Percentiles rank a stretch among this genome's conserved stretches.
These are phyloP conservation scores for Caenorhabditis sulstoni DNA, from an alignment of 2,888 invertebrate species.

Conservation along the genomic window DNA sequence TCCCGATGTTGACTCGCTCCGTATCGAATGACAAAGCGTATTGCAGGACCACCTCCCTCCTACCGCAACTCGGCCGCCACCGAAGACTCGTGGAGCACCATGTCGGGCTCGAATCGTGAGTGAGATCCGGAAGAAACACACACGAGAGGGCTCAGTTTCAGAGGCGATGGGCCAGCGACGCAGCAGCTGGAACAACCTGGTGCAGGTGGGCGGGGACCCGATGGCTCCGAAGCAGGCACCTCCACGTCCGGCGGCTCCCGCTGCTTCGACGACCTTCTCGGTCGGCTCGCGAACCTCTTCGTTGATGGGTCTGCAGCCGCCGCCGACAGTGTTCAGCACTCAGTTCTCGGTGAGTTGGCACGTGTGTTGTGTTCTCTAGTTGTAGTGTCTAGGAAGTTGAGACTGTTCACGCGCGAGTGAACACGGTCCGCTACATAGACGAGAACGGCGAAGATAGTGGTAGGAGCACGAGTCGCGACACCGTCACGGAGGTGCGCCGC, in stretches of 20 bases:
- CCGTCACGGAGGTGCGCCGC: slow-evolving; percentile 35
- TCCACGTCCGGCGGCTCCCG: slow-evolving; percentile 38
- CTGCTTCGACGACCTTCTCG: slow-evolving; percentile 45
- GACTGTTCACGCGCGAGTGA: slow-evolving; percentile 40
- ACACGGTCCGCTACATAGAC: slow-evolving; percentile 56
- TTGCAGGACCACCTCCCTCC: slow-evolving; percentile 69
- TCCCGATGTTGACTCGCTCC: slow-evolving; percentile 28
- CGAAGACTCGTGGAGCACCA: slow-evolving; percentile 69
- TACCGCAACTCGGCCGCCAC: slow-evolving; percentile 65
- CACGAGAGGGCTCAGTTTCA: slow-evolving; percentile 16
- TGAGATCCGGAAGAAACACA: too few species aligned
- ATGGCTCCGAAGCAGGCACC: slow-evolving; percentile 39
- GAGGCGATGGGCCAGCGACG: slow-evolving; percentile 63
- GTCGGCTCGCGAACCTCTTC: slow-evolving; percentile 45
- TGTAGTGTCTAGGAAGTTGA: slow-evolving; percentile 41
- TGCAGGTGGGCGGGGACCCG: slow-evolving; percentile 54
- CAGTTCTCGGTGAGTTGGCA: slow-evolving; percentile 44
- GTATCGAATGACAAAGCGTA: slow-evolving; percentile 32
- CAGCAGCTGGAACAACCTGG: slow-evolving; percentile 73
- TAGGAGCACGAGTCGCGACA: slow-evolving; percentile 47
- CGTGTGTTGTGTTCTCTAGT: background rate
- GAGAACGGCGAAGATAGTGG: slow-evolving; percentile 45
- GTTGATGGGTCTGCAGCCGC: slow-evolving; percentile 15
- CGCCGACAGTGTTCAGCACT: slow-evolving; percentile 34
- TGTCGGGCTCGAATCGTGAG: slow-evolving; percentile 59